Evolutionary conservation across 2,888 invertebrate species (phyloP), one percentile per base, ranked within the genome.

Genomic region (Actias luna): DNA sequence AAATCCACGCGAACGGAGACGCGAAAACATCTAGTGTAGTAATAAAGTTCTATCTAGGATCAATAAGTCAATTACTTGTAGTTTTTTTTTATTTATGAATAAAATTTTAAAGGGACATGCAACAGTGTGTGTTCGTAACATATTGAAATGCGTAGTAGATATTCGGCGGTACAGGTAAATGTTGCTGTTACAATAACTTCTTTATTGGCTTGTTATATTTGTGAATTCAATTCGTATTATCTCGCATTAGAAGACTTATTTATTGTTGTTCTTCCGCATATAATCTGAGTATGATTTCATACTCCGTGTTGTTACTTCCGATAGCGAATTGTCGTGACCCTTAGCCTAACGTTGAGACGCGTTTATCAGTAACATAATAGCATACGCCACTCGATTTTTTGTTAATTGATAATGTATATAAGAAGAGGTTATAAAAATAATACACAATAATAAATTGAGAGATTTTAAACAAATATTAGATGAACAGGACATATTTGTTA

Each of bases 241-340:
- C 39, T n/a, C 16, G 39, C n/a, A 39, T 4, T n/a, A 39, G 39
- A 39, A 39, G 7, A 39, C n/a, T 5, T 5, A 39, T 39, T n/a
- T 39, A 42, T 8, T 50, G 10, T 50, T 10, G 25, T 50, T 50
- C 42, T 42, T 42, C 5, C n/a, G 14, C 4, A 25, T 50, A 25
- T n/a, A 1, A n/a, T 46, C 8, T 33, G 33, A 7, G 33, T 33
- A 33, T 33, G 33, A 33, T 33, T 33, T 33, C 33, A 33, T 33
- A 33, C 33, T 8, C 5, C 8, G 10, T 46, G 5, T 14, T 7
- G 16, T 55, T 29, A 29, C 29, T 55, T 55, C 16, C 29, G 33
- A 33, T 36, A 58, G 58, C 58, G 36, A 31, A 58, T 36, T n/a
- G 36, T 36, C 22, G 14, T 58, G 36, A 58, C 14, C 58, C 22